phyloP scores from a whole-genome alignment of 2,113 vertebrate genomes.

The Carollia perspicillata region DNA sequence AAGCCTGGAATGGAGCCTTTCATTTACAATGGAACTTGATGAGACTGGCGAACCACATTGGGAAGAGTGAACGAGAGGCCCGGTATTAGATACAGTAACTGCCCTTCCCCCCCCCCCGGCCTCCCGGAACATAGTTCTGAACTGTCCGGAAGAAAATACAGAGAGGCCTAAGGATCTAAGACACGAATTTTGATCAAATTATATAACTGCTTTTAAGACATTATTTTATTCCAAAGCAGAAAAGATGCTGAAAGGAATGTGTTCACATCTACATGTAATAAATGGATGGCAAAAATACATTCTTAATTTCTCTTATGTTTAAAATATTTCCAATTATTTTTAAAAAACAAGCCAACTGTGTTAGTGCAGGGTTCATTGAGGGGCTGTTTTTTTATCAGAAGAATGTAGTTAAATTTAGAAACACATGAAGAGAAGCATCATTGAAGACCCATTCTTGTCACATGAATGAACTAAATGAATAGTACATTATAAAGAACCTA shows the following conservation, averaged over 20 bases:
- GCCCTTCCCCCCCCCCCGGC: too few species aligned
- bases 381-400: not conserved
- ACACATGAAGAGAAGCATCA: not conserved
- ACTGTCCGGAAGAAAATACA: not conserved
- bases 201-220: not conserved
- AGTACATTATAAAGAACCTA: not conserved
- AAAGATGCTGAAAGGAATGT: not conserved
- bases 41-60: not conserved
- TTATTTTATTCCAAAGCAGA: not conserved
- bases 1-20: not conserved
- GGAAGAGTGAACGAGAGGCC: not conserved
- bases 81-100: not conserved
- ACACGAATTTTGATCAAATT: conserved; percentile 17
- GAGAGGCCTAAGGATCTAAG: not conserved
- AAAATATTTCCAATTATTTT: not conserved
- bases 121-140: not conserved
- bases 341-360: not conserved
- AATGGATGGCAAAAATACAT: not conserved
- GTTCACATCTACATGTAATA: not conserved
- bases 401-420: not conserved
- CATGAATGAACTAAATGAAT: not conserved
- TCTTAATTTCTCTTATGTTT: not conserved
- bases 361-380: not conserved
- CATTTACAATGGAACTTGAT: not conserved
- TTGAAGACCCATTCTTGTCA: not conserved